Percentiles rank a stretch among this genome's conserved stretches.
phyloP scores from a whole-genome alignment of 2,113 vertebrate species.

The Corvus hawaiiensis region DNA sequence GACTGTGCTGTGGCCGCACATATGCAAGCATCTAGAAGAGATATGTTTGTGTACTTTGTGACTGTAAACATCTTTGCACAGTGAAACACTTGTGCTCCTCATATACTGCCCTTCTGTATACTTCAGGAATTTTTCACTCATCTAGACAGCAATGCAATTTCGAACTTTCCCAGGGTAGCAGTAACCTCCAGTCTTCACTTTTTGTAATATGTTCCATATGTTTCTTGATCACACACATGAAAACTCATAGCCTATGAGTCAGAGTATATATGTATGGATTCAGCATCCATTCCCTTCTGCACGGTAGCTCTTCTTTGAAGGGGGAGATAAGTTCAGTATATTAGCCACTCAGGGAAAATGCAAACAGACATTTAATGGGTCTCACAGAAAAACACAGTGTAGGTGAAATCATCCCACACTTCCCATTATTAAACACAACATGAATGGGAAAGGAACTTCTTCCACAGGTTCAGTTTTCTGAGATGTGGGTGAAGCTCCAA shows the following conservation, averaged over 20 bases:
- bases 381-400: neutral
- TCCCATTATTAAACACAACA: neutral
- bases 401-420: neutral
- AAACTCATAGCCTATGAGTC: neutral
- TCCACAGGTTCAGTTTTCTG: neutral
- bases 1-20: neutral
- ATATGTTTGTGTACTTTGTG: neutral
- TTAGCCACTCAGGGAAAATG: neutral
- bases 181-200: neutral
- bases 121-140: constrained; percentile 40
- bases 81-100: neutral
- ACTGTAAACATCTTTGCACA: neutral
- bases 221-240: neutral
- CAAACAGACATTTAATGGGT: neutral
- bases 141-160: constrained; percentile 18
- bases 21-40: neutral
- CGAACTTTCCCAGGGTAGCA: constrained; percentile 12
- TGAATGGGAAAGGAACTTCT: neutral
- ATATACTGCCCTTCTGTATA: neutral
- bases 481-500: neutral
- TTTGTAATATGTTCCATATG: constrained; percentile 6
- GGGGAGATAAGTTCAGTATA: neutral
- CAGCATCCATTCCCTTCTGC: neutral
- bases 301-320: neutral
- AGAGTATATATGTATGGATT: neutral